phyloP scores from a whole-genome alignment of 2,797 vertebrate genomes.

The Graptemys geographica region DNA sequence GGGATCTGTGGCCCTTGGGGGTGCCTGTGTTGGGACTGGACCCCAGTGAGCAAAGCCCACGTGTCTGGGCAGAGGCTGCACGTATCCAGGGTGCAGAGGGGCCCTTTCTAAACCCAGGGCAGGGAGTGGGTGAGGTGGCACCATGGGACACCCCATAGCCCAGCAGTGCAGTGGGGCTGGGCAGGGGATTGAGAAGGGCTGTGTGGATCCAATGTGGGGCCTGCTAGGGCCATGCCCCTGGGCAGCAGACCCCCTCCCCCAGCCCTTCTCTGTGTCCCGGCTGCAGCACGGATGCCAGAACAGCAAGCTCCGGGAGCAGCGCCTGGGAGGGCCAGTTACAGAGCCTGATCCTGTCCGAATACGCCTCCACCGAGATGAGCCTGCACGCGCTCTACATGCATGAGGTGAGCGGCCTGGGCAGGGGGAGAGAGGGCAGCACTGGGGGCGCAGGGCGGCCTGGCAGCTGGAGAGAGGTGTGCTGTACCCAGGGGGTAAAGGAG shows the following conservation, averaged over 20 bases:
- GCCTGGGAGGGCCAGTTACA: constrained; percentile 96
- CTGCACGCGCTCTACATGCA: constrained; percentile 98
- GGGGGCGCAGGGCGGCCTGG: no score
- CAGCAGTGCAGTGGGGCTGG: constrained; percentile 43
- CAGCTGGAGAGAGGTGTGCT: no score
- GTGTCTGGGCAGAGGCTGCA: neutral
- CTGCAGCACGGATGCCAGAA: constrained; percentile 90
- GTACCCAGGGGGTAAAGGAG: no score
- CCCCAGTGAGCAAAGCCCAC: neutral
- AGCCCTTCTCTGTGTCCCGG: constrained; percentile 1
- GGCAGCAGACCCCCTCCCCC: neutral
- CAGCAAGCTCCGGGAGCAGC: constrained; percentile 95
- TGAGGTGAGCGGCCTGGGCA: constrained; percentile 84
- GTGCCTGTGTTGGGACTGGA: no score
- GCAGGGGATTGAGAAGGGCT: neutral
- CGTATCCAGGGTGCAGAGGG: neutral
- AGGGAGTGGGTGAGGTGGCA: neutral
- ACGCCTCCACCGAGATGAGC: constrained; percentile 98
- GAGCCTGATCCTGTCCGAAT: constrained; percentile 95
- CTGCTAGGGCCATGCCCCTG: neutral
- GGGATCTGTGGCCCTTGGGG: neutral
- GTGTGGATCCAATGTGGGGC: no score
- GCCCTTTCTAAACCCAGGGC: neutral
- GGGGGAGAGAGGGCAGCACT: neutral
- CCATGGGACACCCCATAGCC: no score